phyloP scores from a whole-genome alignment of 35 echinoderm and acorn worm species.

The Heliocidaris erythrogramma region DNA sequence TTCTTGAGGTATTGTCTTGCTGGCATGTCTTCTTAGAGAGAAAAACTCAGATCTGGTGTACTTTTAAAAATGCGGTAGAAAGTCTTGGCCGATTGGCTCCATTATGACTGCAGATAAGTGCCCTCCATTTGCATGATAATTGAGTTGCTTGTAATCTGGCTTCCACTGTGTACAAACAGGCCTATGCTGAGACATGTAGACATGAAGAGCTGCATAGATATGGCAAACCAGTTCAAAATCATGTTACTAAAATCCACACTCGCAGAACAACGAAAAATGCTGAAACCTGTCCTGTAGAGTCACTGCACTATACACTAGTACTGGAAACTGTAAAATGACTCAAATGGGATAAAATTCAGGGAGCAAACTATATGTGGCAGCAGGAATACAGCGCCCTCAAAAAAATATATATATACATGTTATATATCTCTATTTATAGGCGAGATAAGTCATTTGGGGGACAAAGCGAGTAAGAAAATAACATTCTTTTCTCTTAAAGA shows the following conservation, averaged over 20 bases:
- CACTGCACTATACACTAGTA: background rate
- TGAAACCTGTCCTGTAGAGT: background rate
- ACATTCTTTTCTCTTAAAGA: no score
- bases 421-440: no score
- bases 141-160: background rate
- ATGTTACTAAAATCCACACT: background rate
- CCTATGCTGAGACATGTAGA: background rate
- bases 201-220: slow-evolving; percentile 3
- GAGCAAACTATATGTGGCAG: background rate
- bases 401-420: no score
- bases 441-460: no score
- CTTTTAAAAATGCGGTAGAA: background rate
- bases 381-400: background rate
- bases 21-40: background rate
- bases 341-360: background rate
- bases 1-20: background rate
- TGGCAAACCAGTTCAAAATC: slow-evolving; percentile 5
- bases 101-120: background rate
- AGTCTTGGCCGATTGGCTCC: background rate
- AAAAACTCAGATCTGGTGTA: background rate
- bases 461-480: no score
- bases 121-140: slow-evolving; percentile 20
- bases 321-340: background rate
- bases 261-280: background rate
- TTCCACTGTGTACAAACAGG: background rate